A percentile compares a stretch with the other conserved stretches of the same genome.
These are phyloP conservation scores for Bagarius yarrelli DNA, from an alignment of 2,113 vertebrate genomes.

Conservation along the genomic window DNA sequence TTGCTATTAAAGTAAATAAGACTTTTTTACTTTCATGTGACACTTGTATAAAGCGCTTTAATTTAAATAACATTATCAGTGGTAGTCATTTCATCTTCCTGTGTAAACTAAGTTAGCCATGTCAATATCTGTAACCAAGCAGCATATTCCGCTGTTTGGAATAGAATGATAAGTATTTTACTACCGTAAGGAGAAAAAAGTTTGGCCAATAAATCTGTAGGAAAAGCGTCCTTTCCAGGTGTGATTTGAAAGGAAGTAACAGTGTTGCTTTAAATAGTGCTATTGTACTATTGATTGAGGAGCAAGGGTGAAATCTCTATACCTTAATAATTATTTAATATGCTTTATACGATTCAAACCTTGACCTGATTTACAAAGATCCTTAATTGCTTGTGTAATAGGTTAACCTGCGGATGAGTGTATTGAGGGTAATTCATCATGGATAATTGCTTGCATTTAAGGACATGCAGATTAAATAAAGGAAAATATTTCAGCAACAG, in stretches of 20 bases:
- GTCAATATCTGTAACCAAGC: background rate
- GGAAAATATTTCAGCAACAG: background rate
- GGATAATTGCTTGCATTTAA: slow-evolving; percentile 2
- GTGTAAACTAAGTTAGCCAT: too few species aligned
- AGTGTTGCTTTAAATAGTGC: slow-evolving; percentile 10
- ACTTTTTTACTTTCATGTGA: too few species aligned
- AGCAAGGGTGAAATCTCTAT: slow-evolving; percentile 6
- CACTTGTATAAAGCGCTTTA: too few species aligned
- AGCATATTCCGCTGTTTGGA: background rate
- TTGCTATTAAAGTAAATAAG: too few species aligned
- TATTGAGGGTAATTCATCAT: background rate
- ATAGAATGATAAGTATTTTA: background rate
- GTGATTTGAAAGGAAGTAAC: background rate
- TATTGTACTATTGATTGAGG: background rate
- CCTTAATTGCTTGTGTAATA: background rate
- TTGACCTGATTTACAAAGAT: background rate
- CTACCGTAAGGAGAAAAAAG: background rate
- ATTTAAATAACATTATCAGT: too few species aligned
- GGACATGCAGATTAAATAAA: background rate
- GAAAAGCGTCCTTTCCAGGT: background rate
- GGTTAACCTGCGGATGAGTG: background rate
- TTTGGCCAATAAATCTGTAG: background rate
- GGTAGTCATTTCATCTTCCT: too few species aligned
- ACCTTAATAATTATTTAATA: background rate
- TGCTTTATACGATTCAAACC: background rate